phyloP scores from a whole-genome alignment of 2,888 invertebrate species.

The Tipula vernalis region DNA sequence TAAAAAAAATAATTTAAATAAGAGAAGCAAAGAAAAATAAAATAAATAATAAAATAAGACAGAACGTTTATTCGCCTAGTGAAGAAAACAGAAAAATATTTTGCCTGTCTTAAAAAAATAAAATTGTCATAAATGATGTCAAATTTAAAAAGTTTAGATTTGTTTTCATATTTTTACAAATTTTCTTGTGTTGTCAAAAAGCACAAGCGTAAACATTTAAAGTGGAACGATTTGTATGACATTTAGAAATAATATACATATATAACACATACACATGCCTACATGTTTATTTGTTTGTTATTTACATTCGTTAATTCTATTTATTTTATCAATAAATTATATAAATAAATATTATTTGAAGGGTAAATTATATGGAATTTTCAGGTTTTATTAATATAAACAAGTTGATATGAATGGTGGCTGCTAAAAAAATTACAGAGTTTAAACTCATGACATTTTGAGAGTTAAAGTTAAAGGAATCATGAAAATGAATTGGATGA shows the following conservation, averaged over 20 bases:
- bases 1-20: background rate
- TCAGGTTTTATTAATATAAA: background rate
- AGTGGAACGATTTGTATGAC: background rate
- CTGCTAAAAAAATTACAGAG: too few relatives aligned
- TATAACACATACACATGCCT: background rate
- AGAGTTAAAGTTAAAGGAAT: too few relatives aligned
- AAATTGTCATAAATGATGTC: constrained; percentile 4
- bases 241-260: background rate
- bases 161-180: background rate
- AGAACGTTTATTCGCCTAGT: background rate
- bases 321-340: background rate
- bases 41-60: background rate
- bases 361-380: background rate
- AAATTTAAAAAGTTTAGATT: background rate
- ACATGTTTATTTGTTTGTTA: background rate
- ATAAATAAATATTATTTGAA: background rate
- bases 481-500: too few relatives aligned
- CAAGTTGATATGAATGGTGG: background rate
- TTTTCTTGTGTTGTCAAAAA: background rate
- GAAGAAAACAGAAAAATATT: background rate
- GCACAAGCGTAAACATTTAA: background rate
- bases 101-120: background rate
- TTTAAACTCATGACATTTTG: too few relatives aligned
- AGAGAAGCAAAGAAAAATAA: background rate
- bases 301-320: background rate